Base-by-base conservation (phyloP, 2,888 invertebrate species). In the Aleiodes alternator region DNA sequence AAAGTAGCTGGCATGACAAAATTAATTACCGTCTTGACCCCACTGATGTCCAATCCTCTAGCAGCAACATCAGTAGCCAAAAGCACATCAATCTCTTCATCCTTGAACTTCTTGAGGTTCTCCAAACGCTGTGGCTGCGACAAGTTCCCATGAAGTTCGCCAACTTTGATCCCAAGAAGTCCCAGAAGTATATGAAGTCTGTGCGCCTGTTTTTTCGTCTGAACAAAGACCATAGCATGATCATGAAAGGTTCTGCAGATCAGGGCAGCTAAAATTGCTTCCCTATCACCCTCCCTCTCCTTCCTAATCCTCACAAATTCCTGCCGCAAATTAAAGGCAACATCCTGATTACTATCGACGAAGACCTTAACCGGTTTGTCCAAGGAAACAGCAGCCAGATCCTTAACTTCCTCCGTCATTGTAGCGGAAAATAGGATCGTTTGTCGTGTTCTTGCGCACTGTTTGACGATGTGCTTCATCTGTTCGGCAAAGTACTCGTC, bases 401-500 rank as follows among this genome's bases (percentile, higher is more conserved):
- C 98, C 89, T 97, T 95, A 0, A 98, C 98, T 90, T 96, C 94
- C 72, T 98, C 98, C n/a, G 98, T 98, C 98, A 99, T 99, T 12
- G 99, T 99, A 50, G 99, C 99, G 0, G 99, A 99, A 91, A 99
- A 99, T 75, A 99, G 90, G 93, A 99, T 96, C 0, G 98, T 99
- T 90, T 99, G 99, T 9, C 98, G 92, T 14, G 95, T 96, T 75
- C 94, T 93, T 0, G 97, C 93, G 89, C 99, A 99, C 83, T 97
- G 95, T 16, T 94, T 94, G 69, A 99, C 96, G 84, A 99, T 97
- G 90, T 99, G 98, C 87, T 98, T 98, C 97, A 99, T 98, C 90
- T 99, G 99, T 82, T 98, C 98, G 0, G 97, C 97, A 91, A 99
- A 99, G 90, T 97, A 97, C 87, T 99, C 98, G 90, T 99, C 99